Evolutionary conservation across 2,797 vertebrate genomes (phyloP).

Genomic region (Acanthurus leucopareius): DNA sequence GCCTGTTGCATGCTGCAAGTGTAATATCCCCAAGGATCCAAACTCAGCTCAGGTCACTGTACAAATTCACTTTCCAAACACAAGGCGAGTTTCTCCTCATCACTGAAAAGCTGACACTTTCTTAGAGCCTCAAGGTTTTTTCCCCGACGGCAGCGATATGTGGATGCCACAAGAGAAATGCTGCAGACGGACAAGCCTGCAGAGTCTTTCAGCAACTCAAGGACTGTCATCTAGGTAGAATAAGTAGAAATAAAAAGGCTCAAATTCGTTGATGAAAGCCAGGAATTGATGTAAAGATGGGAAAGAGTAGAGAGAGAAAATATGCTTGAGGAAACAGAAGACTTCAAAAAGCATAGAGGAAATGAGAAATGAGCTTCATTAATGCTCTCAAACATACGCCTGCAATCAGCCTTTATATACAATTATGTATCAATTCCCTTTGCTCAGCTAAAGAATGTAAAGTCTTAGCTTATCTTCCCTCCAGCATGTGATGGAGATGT

Average conservation of each 20-base stretch:
- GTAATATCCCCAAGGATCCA: conserved; percentile 19
- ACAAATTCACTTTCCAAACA: conserved; percentile 28
- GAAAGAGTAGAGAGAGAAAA: background rate
- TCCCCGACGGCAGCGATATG: conserved; percentile 35
- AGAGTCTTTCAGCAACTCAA: background rate
- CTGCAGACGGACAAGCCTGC: conserved; percentile 40
- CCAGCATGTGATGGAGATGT: background rate
- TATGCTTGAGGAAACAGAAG: background rate
- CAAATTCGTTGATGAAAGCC: conserved; percentile 26
- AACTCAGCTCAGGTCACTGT: conserved; percentile 30
- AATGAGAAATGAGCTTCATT: background rate
- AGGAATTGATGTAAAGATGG: background rate
- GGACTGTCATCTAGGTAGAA: conserved; percentile 18
- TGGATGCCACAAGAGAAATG: conserved; percentile 35
- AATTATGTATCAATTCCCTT: background rate
- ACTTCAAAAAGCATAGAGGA: background rate
- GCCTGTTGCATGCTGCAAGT: conserved; percentile 14
- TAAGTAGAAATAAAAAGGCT: background rate
- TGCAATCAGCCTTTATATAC: background rate
- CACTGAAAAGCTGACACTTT: conserved; percentile 45
- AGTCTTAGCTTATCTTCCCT: background rate
- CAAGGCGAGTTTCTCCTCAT: conserved; percentile 24
- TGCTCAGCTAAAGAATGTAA: background rate
- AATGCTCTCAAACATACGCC: background rate
- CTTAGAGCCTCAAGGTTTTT: conserved; percentile 44